phyloP scores from a whole-genome alignment of 2,888 invertebrate species.

The Emmelina monodactyla region DNA sequence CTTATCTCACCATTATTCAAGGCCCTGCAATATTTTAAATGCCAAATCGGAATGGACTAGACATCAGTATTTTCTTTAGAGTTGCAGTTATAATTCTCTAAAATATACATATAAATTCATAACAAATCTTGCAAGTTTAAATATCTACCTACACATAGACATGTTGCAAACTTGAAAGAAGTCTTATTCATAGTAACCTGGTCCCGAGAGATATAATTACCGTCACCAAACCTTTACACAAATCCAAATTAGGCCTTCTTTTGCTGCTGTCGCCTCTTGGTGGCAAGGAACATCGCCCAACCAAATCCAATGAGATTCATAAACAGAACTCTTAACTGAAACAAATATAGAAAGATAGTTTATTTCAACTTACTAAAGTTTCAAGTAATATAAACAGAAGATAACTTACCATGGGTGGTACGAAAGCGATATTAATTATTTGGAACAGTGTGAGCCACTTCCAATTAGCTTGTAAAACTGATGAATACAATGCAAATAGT shows the following conservation, averaged over 20 bases:
- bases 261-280: constrained; percentile 67
- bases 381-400: not conserved
- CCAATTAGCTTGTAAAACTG: constrained; percentile 76
- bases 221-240: too few species aligned
- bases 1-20: too few species aligned
- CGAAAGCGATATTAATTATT: constrained; percentile 75
- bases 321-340: constrained; percentile 77
- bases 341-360: constrained; percentile 21
- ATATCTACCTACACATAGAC: too few species aligned
- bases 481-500: constrained; percentile 69
- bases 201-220: too few species aligned
- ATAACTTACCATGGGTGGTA: constrained; percentile 78
- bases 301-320: constrained; percentile 80
- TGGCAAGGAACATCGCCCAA: constrained; percentile 80
- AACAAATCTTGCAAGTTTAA: too few species aligned
- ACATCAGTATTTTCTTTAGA: too few species aligned
- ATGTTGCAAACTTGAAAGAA: too few species aligned
- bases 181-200: too few species aligned
- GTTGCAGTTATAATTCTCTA: too few species aligned
- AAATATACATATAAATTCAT: too few species aligned
- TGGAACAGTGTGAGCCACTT: constrained; percentile 79
- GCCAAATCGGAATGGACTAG: too few species aligned
- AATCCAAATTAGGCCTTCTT: constrained; percentile 17
- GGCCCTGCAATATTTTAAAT: too few species aligned
- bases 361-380: not conserved